phyloP scores from a whole-genome alignment of 35 echinoderm and acorn worm species.

The Ptychodera flava region DNA sequence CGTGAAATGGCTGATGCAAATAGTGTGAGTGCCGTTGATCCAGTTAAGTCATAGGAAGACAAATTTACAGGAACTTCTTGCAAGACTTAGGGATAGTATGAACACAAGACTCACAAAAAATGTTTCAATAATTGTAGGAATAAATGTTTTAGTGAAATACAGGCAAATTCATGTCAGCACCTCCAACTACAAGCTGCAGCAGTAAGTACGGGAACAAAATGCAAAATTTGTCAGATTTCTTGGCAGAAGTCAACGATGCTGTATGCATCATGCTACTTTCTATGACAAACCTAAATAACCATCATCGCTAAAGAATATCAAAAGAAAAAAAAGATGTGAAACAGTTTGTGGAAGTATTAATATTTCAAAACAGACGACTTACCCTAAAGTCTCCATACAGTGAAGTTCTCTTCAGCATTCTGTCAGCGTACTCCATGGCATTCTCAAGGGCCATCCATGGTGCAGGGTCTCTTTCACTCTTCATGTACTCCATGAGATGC shows the following conservation, averaged over 20 bases:
- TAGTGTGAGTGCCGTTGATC: too few species aligned
- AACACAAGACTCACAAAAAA: too few species aligned
- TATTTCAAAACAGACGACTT: not conserved
- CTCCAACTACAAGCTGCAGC: not conserved
- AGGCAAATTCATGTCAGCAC: too few species aligned
- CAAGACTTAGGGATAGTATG: too few species aligned
- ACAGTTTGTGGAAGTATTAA: not conserved
- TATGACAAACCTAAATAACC: not conserved
- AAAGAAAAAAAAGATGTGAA: not conserved
- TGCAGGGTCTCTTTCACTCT: conserved; percentile 55
- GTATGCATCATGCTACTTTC: not conserved
- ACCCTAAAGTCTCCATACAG: conserved; percentile 82
- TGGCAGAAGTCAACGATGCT: not conserved
- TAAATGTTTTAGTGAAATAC: too few species aligned
- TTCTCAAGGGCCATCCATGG: conserved; percentile 58
- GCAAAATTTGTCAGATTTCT: not conserved
- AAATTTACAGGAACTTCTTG: too few species aligned
- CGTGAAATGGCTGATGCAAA: too few species aligned
- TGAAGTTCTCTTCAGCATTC: conserved; percentile 55
- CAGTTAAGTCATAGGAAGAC: too few species aligned
- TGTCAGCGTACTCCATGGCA: conserved; percentile 68
- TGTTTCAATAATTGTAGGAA: too few species aligned
- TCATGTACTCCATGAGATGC: conserved; percentile 53
- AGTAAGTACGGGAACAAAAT: not conserved
- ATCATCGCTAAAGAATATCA: not conserved